Conservation (phyloP, 1,140 invertebrate genomes). For the Octopus bimaculoides region DNA sequence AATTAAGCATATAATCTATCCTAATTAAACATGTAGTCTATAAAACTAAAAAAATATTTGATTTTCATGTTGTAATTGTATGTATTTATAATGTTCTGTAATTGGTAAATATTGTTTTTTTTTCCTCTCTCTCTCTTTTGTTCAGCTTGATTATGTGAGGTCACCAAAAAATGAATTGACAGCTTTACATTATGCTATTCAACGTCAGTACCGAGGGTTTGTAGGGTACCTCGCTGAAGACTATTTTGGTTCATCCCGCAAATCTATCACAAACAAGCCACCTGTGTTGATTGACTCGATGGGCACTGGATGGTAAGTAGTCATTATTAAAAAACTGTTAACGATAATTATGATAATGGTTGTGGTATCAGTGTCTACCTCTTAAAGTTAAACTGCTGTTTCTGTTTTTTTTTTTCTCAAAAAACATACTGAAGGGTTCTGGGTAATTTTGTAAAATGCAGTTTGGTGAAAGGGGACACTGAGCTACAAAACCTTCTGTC, state of each 20-base stretch:
- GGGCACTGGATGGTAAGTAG: conserved; percentile 41
- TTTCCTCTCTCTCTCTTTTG: neutral
- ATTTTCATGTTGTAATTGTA: too few species aligned
- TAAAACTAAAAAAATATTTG: too few species aligned
- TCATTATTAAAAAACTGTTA: neutral
- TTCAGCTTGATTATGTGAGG: conserved; percentile 31
- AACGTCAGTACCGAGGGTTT: conserved; percentile 47
- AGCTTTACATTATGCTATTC: conserved; percentile 53
- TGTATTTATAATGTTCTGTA: too few species aligned
- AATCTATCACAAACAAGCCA: neutral
- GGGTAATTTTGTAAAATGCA: too few species aligned
- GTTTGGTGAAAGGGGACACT: too few species aligned
- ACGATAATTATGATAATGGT: too few species aligned
- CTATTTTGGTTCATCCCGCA: conserved; percentile 18
- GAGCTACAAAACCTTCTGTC: too few species aligned
- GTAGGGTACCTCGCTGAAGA: conserved; percentile 49
- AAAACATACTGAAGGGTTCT: too few species aligned
- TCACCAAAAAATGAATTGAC: conserved; percentile 29
- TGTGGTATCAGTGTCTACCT: too few species aligned
- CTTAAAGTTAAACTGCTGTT: neutral
- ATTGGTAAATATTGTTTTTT: neutral
- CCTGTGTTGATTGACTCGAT: conserved; percentile 30
- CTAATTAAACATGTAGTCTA: too few species aligned
- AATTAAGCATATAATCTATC: too few species aligned
- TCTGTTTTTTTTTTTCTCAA: neutral